Evolutionary conservation across 2,113 vertebrate genomes (phyloP).

Genomic region (Otolemur garnettii): DNA sequence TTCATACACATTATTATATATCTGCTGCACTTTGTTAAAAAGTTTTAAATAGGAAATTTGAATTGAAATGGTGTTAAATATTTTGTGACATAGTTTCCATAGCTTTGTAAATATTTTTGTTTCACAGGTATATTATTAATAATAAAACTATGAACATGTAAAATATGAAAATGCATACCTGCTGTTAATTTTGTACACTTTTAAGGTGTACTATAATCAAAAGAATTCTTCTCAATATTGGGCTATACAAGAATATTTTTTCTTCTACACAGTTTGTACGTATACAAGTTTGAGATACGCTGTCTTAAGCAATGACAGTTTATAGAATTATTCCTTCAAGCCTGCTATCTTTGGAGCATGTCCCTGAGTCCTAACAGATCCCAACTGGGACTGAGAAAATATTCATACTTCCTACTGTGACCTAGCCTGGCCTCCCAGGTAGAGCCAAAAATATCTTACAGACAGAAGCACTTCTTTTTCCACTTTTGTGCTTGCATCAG

Average conservation of each 20-base stretch:
- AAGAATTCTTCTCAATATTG: neutral
- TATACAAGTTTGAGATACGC: neutral
- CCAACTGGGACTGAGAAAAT: neutral
- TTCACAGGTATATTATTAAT: neutral
- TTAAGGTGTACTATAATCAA: neutral
- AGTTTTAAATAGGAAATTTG: neutral
- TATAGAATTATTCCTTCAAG: neutral
- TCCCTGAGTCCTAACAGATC: neutral
- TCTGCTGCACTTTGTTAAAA: neutral
- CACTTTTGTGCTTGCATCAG: neutral
- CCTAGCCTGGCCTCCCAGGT: neutral
- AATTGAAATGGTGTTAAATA: neutral
- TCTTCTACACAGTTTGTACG: neutral
- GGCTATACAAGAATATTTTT: neutral
- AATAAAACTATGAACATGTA: neutral
- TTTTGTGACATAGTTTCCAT: neutral
- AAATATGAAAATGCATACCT: neutral
- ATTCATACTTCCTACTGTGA: neutral
- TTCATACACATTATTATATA: neutral
- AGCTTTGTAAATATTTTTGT: slow-evolving; percentile 29
- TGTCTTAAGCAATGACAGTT: neutral
- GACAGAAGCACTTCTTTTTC: neutral
- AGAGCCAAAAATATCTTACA: neutral
- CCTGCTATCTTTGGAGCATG: neutral
- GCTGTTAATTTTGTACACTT: neutral